Percentiles rank a stretch among this genome's conserved stretches.
Conservation (phyloP, 2,797 vertebrate genomes). For the Eulemur albifrons region DNA sequence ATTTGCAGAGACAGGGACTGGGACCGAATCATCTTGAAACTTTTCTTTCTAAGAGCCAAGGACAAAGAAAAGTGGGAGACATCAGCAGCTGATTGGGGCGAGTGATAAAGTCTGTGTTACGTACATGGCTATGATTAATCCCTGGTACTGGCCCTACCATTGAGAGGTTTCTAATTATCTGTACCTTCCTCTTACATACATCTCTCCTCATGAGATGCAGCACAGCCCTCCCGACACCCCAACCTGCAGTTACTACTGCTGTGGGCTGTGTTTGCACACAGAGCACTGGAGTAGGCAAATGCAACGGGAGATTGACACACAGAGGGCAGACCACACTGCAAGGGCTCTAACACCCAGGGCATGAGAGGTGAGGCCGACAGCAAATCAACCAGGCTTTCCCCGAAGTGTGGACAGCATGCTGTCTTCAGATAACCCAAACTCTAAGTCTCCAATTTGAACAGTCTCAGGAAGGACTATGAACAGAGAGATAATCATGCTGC, state of each 20-base stretch:
- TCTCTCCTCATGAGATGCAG: neutral
- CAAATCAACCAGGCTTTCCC: neutral
- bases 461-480: neutral
- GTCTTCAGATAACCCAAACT: neutral
- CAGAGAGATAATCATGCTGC: neutral
- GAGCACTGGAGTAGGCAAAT: neutral
- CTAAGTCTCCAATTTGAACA: neutral
- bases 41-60: conserved; percentile 91
- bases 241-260: neutral
- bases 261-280: neutral
- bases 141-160: neutral
- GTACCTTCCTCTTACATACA: neutral
- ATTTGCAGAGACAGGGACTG: conserved; percentile 93
- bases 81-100: conserved; percentile 25
- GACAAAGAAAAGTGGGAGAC: conserved; percentile 51
- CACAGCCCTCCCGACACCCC: neutral
- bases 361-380: neutral
- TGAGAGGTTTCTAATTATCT: conserved; percentile 45
- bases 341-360: neutral
- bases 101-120: neutral
- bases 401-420: neutral
- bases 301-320: neutral
- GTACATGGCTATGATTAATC: neutral
- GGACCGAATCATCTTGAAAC: conserved; percentile 94
- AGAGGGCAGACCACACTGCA: neutral